phyloP scores from a whole-genome alignment of 2,888 invertebrate species.

The Anthrax anthrax region DNA sequence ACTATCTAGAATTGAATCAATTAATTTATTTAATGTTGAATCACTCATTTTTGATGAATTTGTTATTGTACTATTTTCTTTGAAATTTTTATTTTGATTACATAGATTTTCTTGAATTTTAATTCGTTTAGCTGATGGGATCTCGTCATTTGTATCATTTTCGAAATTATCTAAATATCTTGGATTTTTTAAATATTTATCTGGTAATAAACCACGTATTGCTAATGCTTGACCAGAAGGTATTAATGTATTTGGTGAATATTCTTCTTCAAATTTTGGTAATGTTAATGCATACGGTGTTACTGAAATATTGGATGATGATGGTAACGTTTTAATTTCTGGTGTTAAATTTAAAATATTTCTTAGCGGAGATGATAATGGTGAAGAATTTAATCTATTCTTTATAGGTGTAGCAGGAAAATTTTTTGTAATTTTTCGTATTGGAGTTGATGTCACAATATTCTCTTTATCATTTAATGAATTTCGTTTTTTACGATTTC shows the following conservation, averaged over 20 bases:
- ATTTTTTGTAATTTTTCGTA: neutral
- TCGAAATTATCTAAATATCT: conserved; percentile 21
- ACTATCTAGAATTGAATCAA: conserved; percentile 32
- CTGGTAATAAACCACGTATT: conserved; percentile 25
- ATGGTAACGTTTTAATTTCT: no score
- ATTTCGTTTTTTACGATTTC: neutral
- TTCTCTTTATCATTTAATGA: conserved; percentile 6
- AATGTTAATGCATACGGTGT: conserved; percentile 26
- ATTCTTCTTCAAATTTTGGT: conserved; percentile 29
- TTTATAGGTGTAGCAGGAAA: neutral
- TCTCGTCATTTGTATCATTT: neutral
- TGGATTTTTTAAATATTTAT: conserved; percentile 27
- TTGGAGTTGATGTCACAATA: conserved; percentile 5
- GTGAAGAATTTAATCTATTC: neutral
- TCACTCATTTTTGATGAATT: conserved; percentile 30
- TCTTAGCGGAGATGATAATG: neutral
- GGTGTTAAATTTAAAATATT: neutral
- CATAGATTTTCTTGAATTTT: no score
- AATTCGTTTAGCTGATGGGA: neutral
- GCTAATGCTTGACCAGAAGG: conserved; percentile 26
- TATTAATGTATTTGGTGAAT: conserved; percentile 26
- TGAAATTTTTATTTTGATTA: neutral
- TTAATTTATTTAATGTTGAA: conserved; percentile 28
- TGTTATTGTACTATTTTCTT: conserved; percentile 1
- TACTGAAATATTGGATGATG: neutral